These are phyloP conservation scores for Sander vitreus DNA, from an alignment of 2,113 vertebrate species.

Conservation along the genomic window DNA sequence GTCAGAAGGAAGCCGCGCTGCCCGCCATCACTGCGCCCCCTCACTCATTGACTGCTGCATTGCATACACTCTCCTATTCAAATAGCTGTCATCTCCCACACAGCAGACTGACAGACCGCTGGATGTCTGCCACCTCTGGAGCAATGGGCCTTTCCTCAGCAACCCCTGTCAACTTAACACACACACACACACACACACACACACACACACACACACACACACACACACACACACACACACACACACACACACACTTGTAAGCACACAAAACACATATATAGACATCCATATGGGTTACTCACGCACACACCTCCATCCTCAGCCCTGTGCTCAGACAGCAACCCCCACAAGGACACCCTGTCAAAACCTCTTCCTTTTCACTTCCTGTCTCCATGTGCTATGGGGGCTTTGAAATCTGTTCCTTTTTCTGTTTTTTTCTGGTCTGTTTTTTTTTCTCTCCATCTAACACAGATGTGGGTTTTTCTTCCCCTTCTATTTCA, in stretches of 20 bases:
- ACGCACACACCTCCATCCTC: constrained; percentile 69
- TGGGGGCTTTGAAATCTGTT: constrained; percentile 78
- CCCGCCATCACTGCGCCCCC: constrained; percentile 66
- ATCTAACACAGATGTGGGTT: constrained; percentile 74
- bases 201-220: constrained; percentile 53
- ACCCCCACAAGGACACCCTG: constrained; percentile 84
- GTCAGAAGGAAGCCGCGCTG: constrained; percentile 67
- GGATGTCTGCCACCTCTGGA: constrained; percentile 79
- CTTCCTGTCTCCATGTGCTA: constrained; percentile 77
- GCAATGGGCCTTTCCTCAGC: constrained; percentile 75
- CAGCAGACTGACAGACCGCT: constrained; percentile 83
- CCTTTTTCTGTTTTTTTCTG: constrained; percentile 59
- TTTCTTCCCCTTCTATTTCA: constrained; percentile 71
- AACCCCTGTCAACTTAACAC: constrained; percentile 78
- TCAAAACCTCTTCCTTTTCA: constrained; percentile 86
- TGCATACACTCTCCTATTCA: constrained; percentile 79
- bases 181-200: constrained; percentile 41
- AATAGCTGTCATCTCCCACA: constrained; percentile 81
- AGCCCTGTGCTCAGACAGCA: constrained; percentile 76
- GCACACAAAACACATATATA: constrained; percentile 69
- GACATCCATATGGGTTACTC: constrained; percentile 73
- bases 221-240: constrained; percentile 64
- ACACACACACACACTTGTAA: constrained; percentile 45
- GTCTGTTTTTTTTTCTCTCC: constrained; percentile 42
- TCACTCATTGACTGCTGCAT: constrained; percentile 73